Percentiles rank a stretch among this genome's conserved stretches.
Conservation (phyloP, 2,797 vertebrate genomes). For the Octomys mimax region DNA sequence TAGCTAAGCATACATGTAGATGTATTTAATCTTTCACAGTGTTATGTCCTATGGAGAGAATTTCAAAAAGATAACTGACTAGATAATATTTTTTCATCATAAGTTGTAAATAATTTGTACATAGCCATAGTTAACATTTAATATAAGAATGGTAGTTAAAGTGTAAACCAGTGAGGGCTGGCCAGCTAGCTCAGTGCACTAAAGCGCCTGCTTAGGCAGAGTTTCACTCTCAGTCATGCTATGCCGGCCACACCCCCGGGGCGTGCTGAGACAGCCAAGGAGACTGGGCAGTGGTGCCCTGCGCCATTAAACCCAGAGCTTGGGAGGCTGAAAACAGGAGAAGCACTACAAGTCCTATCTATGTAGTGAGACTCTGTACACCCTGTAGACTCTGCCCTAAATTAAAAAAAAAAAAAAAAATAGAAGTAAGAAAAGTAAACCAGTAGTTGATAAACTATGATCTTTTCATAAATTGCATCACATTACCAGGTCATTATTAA, state of each 20-base stretch:
- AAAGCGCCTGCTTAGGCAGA: too few relatives aligned
- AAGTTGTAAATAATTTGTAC: neutral
- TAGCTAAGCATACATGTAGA: neutral
- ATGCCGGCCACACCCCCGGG: too few relatives aligned
- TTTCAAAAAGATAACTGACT: neutral
- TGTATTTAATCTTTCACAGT: neutral
- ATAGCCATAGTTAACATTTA: neutral
- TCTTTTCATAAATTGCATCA: neutral
- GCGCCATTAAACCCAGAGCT: too few relatives aligned
- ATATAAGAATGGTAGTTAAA: conserved; percentile 4
- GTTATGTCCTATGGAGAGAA: neutral
- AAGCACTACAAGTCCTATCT: too few relatives aligned
- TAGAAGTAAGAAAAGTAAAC: neutral
- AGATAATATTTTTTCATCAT: neutral
- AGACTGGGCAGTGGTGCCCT: too few relatives aligned
- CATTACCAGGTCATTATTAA: neutral
- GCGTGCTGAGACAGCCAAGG: too few relatives aligned
- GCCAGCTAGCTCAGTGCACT: too few relatives aligned
- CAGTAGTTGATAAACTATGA: neutral
- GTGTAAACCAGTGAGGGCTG: neutral
- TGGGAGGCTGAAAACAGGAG: too few relatives aligned
- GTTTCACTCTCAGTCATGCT: too few relatives aligned
- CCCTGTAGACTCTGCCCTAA: too few relatives aligned
- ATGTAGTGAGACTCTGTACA: too few relatives aligned
- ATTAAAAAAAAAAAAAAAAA: too few relatives aligned